A percentile compares a stretch with the other conserved stretches of the same genome.
Evolutionary conservation across 2,113 vertebrate genomes (phyloP).

Genomic region (Corapipo altera): DNA sequence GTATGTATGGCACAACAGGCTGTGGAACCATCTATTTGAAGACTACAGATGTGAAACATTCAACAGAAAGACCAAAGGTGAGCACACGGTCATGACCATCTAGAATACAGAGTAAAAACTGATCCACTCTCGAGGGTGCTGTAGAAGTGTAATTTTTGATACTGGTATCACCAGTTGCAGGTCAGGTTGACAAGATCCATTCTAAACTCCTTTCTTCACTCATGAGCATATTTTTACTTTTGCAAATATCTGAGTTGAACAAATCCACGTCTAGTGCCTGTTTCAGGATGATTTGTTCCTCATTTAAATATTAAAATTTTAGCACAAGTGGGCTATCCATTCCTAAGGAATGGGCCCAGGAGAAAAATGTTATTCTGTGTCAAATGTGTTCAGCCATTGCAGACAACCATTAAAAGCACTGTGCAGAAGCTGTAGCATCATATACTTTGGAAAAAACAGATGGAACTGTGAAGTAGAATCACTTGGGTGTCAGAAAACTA

Average conservation of each 20-base stretch:
- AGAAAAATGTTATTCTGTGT: slow-evolving; percentile 11
- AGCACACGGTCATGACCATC: background rate
- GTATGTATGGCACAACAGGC: accelerated
- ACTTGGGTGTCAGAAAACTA: slow-evolving; percentile 1
- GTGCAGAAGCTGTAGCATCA: background rate
- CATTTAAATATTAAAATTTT: slow-evolving; percentile 19
- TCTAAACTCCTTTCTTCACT: background rate
- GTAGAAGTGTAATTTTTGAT: background rate
- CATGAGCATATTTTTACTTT: background rate
- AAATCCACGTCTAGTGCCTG: background rate
- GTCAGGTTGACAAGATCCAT: background rate
- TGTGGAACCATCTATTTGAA: background rate
- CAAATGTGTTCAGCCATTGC: background rate
- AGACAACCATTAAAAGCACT: background rate
- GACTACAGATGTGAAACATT: background rate
- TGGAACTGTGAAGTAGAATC: background rate
- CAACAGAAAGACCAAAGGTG: background rate
- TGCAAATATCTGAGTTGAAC: background rate
- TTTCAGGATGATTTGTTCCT: slow-evolving; percentile 3
- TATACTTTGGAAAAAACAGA: background rate
- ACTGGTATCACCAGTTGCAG: background rate
- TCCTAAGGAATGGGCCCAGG: background rate
- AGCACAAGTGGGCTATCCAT: background rate
- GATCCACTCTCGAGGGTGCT: accelerated
- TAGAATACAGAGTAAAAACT: background rate